Conservation (phyloP, 2,888 invertebrate genomes). For the Panorpa germanica region DNA sequence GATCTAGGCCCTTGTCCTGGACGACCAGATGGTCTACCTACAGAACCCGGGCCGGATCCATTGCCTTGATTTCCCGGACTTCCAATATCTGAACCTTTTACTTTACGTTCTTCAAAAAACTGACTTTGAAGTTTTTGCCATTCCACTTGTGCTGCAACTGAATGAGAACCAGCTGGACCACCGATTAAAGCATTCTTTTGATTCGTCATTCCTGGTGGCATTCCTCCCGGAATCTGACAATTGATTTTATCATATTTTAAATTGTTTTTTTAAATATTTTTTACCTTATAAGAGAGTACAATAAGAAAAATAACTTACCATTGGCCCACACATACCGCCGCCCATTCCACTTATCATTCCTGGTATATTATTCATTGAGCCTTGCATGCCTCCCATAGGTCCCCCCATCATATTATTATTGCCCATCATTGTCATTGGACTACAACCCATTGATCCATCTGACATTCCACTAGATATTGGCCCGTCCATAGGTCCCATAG, state of each 20-base stretch:
- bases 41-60: conserved; percentile 8
- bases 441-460: conserved; percentile 1
- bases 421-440: too few species aligned
- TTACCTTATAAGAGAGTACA: too few species aligned
- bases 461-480: too few species aligned
- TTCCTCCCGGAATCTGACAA: too few species aligned
- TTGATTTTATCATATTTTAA: too few species aligned
- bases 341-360: conserved; percentile 1
- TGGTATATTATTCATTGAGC: conserved; percentile 5
- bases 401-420: conserved; percentile 14
- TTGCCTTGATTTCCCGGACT: conserved; percentile 4
- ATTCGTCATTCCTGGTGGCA: too few species aligned
- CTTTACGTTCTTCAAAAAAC: conserved; percentile 50
- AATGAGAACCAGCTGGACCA: conserved; percentile 18
- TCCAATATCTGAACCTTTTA: conserved; percentile 24
- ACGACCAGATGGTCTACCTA: conserved; percentile 11
- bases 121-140: conserved; percentile 85
- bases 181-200: conserved; percentile 19
- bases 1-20: conserved; percentile 25
- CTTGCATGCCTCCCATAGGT: conserved; percentile 11
- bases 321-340: too few species aligned
- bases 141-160: conserved; percentile 51
- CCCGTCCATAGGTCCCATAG: conserved; percentile 32
- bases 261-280: too few species aligned
- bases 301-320: too few species aligned